Conservation (phyloP, 2,888 invertebrate genomes). For the Agrotis puta region DNA sequence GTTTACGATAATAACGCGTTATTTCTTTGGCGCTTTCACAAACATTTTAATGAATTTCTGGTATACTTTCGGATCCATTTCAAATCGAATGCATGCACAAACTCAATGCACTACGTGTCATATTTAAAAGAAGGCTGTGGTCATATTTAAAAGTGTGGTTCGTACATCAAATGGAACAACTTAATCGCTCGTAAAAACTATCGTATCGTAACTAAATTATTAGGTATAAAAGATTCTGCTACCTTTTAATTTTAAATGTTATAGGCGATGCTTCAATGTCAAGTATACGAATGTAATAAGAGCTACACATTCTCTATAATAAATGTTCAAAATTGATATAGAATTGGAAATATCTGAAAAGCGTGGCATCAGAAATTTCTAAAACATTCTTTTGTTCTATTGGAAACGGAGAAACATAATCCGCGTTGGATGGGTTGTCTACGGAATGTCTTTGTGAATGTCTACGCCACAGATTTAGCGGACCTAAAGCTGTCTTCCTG, state of each 20-base stretch:
- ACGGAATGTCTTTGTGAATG: slow-evolving; percentile 62
- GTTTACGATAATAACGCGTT: slow-evolving; percentile 70
- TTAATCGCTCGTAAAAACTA: too few relatives aligned
- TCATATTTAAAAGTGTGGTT: too few relatives aligned
- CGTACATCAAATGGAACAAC: too few relatives aligned
- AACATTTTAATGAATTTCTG: slow-evolving; percentile 34
- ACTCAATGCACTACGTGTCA: too few relatives aligned
- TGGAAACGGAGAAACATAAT: slow-evolving; percentile 71
- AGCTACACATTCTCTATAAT: slow-evolving; percentile 20
- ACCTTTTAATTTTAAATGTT: background rate
- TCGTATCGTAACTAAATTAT: too few relatives aligned
- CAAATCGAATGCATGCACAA: too few relatives aligned
- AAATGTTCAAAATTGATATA: slow-evolving; percentile 16
- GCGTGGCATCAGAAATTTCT: slow-evolving; percentile 56
- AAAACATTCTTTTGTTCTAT: slow-evolving; percentile 70
- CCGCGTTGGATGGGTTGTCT: slow-evolving; percentile 61
- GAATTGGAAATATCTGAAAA: slow-evolving; percentile 57
- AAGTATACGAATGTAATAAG: slow-evolving; percentile 34
- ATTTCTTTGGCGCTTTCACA: slow-evolving; percentile 41
- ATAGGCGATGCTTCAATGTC: slow-evolving; percentile 18
- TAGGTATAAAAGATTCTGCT: background rate
- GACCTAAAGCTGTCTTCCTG: slow-evolving; percentile 24
- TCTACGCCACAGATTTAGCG: slow-evolving; percentile 49
- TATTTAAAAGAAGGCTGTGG: too few relatives aligned
- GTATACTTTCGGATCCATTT: background rate